Conservation (phyloP, 37 sponge, comb jelly and placozoan species). For the Hormiphora californensis region DNA sequence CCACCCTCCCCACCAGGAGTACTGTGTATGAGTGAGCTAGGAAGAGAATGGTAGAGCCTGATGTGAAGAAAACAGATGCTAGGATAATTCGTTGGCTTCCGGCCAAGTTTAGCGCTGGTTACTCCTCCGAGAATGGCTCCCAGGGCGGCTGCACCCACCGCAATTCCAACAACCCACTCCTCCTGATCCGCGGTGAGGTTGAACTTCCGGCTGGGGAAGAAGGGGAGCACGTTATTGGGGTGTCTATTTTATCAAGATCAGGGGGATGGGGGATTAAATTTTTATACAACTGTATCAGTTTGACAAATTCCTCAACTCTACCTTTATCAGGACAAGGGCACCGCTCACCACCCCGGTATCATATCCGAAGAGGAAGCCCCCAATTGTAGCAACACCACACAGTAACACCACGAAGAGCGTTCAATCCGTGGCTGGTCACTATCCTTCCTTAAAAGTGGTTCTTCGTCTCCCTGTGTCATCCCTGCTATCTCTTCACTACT, state of each 20-base stretch:
- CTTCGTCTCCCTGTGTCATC: too few species aligned
- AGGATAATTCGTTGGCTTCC: conserved; percentile 64
- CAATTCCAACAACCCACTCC: conserved; percentile 74
- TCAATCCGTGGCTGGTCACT: too few species aligned
- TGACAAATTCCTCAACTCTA: conserved; percentile 35
- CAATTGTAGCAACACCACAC: conserved; percentile 58
- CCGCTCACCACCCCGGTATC: conserved; percentile 92
- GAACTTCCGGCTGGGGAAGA: too few species aligned
- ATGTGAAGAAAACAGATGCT: conserved; percentile 77
- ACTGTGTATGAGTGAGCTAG: conserved; percentile 58
- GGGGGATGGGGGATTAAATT: too few species aligned
- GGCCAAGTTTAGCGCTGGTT: conserved; percentile 64
- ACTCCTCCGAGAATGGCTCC: conserved; percentile 63
- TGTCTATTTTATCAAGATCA: too few species aligned
- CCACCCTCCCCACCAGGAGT: conserved; percentile 68
- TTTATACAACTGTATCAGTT: too few species aligned
- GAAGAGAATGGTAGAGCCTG: conserved; percentile 69
- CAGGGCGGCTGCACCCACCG: conserved; percentile 74
- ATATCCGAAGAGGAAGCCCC: conserved; percentile 90
- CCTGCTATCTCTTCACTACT: too few species aligned
- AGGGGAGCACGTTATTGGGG: too few species aligned
- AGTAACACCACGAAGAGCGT: conserved; percentile 49
- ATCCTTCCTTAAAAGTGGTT: too few species aligned
- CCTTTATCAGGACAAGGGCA: conserved; percentile 68
- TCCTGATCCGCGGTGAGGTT: conserved; percentile 27